Evolutionary conservation across 2,113 vertebrate species (phyloP), one percentile per base, ranked within the genome.

Genomic region (Morone chrysops): DNA sequence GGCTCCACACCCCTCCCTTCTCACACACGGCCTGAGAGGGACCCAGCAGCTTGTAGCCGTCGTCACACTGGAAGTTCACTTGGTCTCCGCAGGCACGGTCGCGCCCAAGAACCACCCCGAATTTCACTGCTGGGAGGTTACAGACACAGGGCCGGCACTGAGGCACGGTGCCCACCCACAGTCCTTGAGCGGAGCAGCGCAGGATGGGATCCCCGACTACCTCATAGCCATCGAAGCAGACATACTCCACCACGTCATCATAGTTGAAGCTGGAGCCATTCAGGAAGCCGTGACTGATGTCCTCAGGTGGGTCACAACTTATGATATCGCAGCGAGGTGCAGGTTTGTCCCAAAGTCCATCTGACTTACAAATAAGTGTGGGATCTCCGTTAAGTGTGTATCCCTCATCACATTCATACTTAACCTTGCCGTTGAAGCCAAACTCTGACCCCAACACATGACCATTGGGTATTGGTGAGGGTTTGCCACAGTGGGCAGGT

Each of bases 201-300:
- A 97, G 93, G 73, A 96, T 75, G 59, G 96, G 88, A 87, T 86
- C 96, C 13, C 98, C 98, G 1, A 95, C 81, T 2, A 96, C 94
- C 81, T 97, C 94, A 61, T 98, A 99, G 31, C 97, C 96, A 16
- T 96, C 90, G 61, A 99, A 98, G 86, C 98, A 99, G 14, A 96
- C 80, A 16, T 99, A 99, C 74, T 97, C 95, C 40, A 96, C 95
- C 10, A 96, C 79, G 4, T 97, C 95, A 2, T 95, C 95, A 12
- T 95, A 97, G 84, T 87, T 93, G 86, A 98, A 99, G 79, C 94
- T 94, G 70, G 97, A 98, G 13, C 96, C 96, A 16, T 98, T 99
- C 50, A 98, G 91, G 84, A 96, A 97, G 54, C 96, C 97, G 22
- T 97, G 96, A 70, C 96, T 94, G 85, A 98, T 97, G 81, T 99